Percentiles rank a stretch among this genome's conserved stretches.
These are phyloP conservation scores for Salvator merianae DNA, from an alignment of 2,113 vertebrate genomes.

Conservation along the genomic window DNA sequence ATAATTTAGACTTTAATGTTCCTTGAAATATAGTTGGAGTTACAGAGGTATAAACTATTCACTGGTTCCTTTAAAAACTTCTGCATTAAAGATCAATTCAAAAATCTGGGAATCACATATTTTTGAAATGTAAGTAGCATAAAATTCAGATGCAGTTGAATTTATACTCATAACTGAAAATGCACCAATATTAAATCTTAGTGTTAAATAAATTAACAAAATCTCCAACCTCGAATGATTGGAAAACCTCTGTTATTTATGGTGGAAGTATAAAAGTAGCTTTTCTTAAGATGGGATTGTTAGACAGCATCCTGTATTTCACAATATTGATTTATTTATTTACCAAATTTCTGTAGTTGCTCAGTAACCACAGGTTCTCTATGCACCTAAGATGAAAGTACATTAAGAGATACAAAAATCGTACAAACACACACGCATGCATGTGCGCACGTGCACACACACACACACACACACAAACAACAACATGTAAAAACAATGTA, in stretches of 20 bases:
- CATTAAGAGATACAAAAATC: too few species aligned
- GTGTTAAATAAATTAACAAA: conserved; percentile 17
- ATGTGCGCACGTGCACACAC: too few species aligned
- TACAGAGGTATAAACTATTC: not conserved
- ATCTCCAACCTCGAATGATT: not conserved
- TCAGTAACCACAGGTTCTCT: too few species aligned
- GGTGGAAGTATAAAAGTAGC: conserved; percentile 53
- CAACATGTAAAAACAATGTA: too few species aligned
- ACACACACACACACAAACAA: too few species aligned
- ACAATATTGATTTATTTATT: conserved; percentile 30
- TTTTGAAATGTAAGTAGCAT: conserved; percentile 10
- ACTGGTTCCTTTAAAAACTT: conserved; percentile 1
- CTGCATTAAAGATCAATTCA: not conserved
- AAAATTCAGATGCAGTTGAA: conserved; percentile 38
- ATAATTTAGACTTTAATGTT: conserved; percentile 11
- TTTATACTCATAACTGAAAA: conserved; percentile 23
- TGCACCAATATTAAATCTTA: not conserved
- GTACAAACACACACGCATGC: too few species aligned
- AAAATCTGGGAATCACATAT: conserved; percentile 35
- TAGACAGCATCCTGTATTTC: conserved; percentile 33
- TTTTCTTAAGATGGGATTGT: conserved; percentile 37
- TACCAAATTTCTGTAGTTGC: too few species aligned
- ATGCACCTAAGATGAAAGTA: too few species aligned
- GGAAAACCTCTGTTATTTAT: conserved; percentile 60
- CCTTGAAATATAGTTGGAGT: not conserved